A percentile compares a stretch with the other conserved stretches of the same genome.
phyloP scores from a whole-genome alignment of 2,888 invertebrate species.

The Ischnura elegans region DNA sequence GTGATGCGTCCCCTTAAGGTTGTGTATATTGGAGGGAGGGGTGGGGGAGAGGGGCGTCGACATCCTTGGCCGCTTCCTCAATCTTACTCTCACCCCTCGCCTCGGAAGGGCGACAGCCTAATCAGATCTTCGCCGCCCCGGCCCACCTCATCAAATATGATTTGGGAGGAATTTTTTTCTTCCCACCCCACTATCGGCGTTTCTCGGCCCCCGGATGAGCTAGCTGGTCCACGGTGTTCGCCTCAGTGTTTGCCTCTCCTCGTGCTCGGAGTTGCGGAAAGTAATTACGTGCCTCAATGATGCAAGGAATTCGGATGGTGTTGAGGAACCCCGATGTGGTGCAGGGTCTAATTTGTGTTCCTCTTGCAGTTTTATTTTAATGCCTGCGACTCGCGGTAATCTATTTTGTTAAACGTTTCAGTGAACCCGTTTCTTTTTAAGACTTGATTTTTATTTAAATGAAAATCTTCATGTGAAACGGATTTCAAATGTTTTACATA shows the following conservation, averaged over 20 bases:
- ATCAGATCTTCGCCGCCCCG: neutral
- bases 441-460: too few relatives aligned
- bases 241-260: too few relatives aligned
- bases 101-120: neutral
- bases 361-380: neutral
- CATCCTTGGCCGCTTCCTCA: neutral
- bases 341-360: neutral
- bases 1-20: too few relatives aligned
- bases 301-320: neutral
- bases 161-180: neutral
- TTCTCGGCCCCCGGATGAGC: neutral
- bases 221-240: neutral
- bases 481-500: too few relatives aligned
- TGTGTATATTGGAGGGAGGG: too few relatives aligned
- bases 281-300: neutral
- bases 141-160: conserved; percentile 23
- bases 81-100: neutral
- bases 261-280: neutral
- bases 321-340: neutral
- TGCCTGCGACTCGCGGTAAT: too few relatives aligned
- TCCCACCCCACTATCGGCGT: neutral
- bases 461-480: too few relatives aligned
- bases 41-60: neutral
- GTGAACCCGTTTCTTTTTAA: too few relatives aligned
- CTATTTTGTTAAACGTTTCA: too few relatives aligned